Conservation (phyloP, 2,113 vertebrate species). For the Triplophysa rosa region DNA sequence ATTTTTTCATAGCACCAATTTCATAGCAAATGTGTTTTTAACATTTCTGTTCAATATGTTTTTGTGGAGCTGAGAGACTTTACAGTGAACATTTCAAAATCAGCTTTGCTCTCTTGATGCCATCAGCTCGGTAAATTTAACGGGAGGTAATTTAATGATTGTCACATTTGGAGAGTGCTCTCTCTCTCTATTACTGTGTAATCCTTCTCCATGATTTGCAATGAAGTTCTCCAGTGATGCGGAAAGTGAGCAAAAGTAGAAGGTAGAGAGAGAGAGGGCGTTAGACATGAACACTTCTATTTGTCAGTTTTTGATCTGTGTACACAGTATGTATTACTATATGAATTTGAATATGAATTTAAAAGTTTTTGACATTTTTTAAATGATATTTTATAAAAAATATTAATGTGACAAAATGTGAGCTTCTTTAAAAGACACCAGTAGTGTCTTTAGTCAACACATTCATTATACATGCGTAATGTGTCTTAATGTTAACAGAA, state of each 20-base stretch:
- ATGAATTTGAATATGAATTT: too few relatives aligned
- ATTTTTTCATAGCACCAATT: not conserved
- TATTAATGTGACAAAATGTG: too few relatives aligned
- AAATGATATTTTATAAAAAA: too few relatives aligned
- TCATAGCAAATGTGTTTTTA: not conserved
- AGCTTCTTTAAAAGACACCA: not conserved
- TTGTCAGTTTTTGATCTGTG: not conserved
- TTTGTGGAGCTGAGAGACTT: not conserved
- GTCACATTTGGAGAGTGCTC: slow-evolving; percentile 26
- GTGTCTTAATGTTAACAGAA: not conserved
- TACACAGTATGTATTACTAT: not conserved
- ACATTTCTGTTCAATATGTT: not conserved
- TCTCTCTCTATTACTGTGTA: slow-evolving; percentile 4
- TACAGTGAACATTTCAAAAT: slow-evolving; percentile 8
- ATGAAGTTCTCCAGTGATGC: slow-evolving; percentile 30
- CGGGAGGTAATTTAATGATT: slow-evolving; percentile 18
- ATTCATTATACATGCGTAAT: not conserved
- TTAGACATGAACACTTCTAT: not conserved
- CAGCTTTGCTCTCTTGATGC: slow-evolving; percentile 4
- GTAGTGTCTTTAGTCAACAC: not conserved
- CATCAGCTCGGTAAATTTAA: slow-evolving; percentile 13
- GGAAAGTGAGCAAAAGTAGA: not conserved
- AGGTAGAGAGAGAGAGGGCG: not conserved
- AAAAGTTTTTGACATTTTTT: too few relatives aligned
- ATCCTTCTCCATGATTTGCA: slow-evolving; percentile 27